These are phyloP conservation scores for Drosophila subquinaria DNA, from an alignment of 2,888 invertebrate species.

Conservation along the genomic window DNA sequence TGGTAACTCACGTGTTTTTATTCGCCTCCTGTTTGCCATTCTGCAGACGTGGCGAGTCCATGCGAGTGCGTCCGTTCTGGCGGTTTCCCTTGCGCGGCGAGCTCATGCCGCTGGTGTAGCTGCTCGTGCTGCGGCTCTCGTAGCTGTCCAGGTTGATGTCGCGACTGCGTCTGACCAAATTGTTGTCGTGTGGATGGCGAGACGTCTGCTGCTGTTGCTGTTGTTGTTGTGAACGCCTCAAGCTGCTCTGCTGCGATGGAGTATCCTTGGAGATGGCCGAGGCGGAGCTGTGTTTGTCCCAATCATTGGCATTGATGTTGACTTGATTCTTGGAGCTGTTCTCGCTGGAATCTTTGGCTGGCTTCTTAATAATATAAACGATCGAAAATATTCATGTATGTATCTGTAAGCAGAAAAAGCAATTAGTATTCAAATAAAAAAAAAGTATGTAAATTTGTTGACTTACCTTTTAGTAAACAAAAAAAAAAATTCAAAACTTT, in stretches of 20 bases:
- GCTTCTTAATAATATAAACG: no score
- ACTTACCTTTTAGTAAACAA: no score
- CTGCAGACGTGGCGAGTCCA: slow-evolving; percentile 80
- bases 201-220: slow-evolving; percentile 11
- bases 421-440: no score
- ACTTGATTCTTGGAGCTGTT: slow-evolving; percentile 9
- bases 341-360: no score
- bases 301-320: slow-evolving; percentile 66
- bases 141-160: slow-evolving; percentile 54
- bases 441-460: no score
- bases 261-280: slow-evolving; percentile 81
- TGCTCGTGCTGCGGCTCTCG: slow-evolving; percentile 71
- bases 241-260: slow-evolving; percentile 46
- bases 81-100: slow-evolving; percentile 71
- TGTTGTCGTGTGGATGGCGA: slow-evolving; percentile 28
- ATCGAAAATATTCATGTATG: no score
- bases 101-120: slow-evolving; percentile 70
- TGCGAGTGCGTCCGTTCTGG: slow-evolving; percentile 65
- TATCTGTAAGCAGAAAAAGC: no score
- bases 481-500: no score
- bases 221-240: slow-evolving; percentile 59
- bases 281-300: slow-evolving; percentile 83
- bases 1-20: slow-evolving; percentile 69
- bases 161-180: slow-evolving; percentile 37
- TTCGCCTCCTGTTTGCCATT: slow-evolving; percentile 71